Evolutionary conservation across 2,113 vertebrate species (phyloP).

Genomic region (Myodes glareolus): DNA sequence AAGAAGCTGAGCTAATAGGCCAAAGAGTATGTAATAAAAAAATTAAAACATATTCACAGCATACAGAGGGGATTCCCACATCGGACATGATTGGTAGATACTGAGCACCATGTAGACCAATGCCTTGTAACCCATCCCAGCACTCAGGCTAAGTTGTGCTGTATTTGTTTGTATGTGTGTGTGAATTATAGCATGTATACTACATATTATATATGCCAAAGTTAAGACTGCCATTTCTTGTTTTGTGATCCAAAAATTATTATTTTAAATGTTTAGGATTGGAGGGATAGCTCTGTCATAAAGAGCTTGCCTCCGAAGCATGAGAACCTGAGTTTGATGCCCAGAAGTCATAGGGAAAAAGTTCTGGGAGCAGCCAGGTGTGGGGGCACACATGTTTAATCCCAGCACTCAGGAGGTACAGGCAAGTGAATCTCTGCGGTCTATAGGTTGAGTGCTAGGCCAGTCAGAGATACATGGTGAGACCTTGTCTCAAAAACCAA

Average conservation of each 20-base stretch:
- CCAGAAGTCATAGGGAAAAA: neutral
- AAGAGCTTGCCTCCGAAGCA: neutral
- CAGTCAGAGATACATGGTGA: neutral
- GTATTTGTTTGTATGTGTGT: neutral
- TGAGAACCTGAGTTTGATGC: neutral
- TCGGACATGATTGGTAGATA: neutral
- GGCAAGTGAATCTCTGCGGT: neutral
- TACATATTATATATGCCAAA: neutral
- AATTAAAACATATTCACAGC: no score
- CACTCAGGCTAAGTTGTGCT: neutral
- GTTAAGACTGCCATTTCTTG: neutral
- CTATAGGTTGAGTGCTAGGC: neutral
- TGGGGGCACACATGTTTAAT: neutral
- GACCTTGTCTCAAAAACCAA: neutral
- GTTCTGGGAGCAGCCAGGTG: neutral
- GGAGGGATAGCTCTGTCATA: neutral
- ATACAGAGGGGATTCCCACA: no score
- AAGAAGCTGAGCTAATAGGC: no score
- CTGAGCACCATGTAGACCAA: neutral
- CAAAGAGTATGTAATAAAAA: no score
- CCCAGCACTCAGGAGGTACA: neutral
- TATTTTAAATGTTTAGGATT: constrained; percentile 31
- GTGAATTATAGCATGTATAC: constrained; percentile 6
- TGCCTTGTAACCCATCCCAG: neutral
- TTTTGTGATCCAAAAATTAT: neutral